Evolutionary conservation across 2,888 invertebrate species (phyloP).

Genomic region (Bimastos eiseni): DNA sequence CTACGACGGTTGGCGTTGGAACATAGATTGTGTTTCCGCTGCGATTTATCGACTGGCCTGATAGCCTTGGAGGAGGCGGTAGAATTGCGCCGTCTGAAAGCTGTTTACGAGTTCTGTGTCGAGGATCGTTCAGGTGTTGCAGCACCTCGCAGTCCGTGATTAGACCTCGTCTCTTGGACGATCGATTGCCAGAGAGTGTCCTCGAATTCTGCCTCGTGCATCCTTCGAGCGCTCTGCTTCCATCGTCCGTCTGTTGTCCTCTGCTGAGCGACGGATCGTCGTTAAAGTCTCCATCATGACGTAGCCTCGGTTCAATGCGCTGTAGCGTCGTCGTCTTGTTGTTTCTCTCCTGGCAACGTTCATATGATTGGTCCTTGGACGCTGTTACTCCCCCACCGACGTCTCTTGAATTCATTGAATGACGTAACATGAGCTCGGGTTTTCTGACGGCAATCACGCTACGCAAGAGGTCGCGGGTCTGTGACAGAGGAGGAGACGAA

Average conservation of each 20-base stretch:
- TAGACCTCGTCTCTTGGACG: background rate
- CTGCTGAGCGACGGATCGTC: background rate
- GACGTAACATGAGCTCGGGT: background rate
- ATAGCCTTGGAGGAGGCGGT: background rate
- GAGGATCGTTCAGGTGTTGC: background rate
- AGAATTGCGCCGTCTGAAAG: background rate
- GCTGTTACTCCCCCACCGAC: background rate
- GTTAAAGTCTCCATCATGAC: background rate
- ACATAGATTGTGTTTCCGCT: background rate
- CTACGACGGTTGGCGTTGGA: background rate
- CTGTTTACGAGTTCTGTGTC: background rate
- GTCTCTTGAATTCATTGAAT: background rate
- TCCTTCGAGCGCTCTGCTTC: conserved; percentile 3
- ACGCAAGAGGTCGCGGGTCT: background rate
- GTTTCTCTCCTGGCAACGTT: background rate
- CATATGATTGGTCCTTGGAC: background rate
- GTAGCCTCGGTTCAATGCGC: background rate
- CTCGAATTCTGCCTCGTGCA: background rate
- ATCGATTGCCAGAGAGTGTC: background rate
- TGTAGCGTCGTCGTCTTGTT: background rate
- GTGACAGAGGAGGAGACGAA: no score
- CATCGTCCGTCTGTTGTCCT: background rate
- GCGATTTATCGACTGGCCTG: background rate
- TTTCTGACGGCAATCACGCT: background rate
- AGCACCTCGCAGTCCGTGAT: background rate